phyloP scores from a whole-genome alignment of 2,797 vertebrate species.

The Urophycis tenuis region DNA sequence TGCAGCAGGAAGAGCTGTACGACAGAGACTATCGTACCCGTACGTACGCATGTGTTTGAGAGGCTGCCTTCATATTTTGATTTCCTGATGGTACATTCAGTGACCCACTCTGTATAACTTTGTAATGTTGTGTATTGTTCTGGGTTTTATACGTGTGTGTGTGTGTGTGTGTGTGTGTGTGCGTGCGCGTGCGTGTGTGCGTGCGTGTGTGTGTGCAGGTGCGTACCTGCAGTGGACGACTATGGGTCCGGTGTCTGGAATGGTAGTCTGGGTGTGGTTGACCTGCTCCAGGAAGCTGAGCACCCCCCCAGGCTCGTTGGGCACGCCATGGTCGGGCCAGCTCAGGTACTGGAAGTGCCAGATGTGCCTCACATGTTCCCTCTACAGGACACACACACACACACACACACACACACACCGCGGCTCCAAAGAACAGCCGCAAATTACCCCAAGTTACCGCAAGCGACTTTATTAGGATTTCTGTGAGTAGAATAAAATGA shows the following conservation, averaged over 20 bases:
- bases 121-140: too few relatives aligned
- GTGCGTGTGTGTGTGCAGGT: neutral
- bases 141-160: neutral
- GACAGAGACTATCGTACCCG: neutral
- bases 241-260: constrained; percentile 76
- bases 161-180: neutral
- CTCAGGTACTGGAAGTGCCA: constrained; percentile 87
- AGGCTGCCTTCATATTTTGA: too few relatives aligned
- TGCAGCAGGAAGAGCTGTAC: neutral
- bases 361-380: constrained; percentile 70
- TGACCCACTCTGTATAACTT: too few relatives aligned
- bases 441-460: neutral
- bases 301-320: constrained; percentile 79
- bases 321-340: constrained; percentile 87
- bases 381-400: constrained; percentile 52
- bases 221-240: constrained; percentile 87
- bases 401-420: neutral
- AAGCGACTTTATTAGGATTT: neutral
- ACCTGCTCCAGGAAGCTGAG: constrained; percentile 83
- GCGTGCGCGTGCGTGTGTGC: neutral
- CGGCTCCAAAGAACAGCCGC: neutral
- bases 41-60: neutral
- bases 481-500: neutral
- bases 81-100: too few relatives aligned
- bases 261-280: constrained; percentile 73